A percentile compares a stretch with the other conserved stretches of the same genome.
These are phyloP conservation scores for Strigops habroptila DNA, from an alignment of 2,113 vertebrate species.

Conservation along the genomic window DNA sequence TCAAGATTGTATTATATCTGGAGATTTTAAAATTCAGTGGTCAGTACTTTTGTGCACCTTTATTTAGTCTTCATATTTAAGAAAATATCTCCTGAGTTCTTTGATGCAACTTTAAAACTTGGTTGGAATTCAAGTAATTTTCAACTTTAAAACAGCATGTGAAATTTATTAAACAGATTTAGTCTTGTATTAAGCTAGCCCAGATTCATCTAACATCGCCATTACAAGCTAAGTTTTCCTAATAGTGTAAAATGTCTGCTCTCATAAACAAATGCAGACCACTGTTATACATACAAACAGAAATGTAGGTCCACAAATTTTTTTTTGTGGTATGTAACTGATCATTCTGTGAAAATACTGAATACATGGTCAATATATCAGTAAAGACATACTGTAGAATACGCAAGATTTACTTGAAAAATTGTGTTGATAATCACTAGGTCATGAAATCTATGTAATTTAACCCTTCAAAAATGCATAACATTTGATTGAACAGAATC, in stretches of 20 bases:
- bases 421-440: not conserved
- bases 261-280: not conserved
- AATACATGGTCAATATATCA: not conserved
- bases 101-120: not conserved
- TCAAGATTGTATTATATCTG: not conserved
- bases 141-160: not conserved
- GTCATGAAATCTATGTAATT: not conserved
- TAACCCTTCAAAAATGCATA: not conserved
- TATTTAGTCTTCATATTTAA: not conserved
- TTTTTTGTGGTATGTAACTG: not conserved
- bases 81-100: not conserved
- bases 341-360: not conserved
- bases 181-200: not conserved
- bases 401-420: not conserved
- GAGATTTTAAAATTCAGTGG: not conserved
- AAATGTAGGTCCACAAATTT: not conserved
- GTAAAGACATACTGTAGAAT: not conserved
- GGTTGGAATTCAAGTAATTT: not conserved
- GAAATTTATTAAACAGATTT: not conserved
- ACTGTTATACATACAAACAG: not conserved
- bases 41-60: not conserved
- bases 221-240: not conserved
- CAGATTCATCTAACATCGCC: not conserved
- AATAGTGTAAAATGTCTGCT: fast-evolving
- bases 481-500: not conserved